Evolutionary conservation across 2,113 vertebrate genomes (phyloP).

Genomic region (Phylloscopus whistleri): DNA sequence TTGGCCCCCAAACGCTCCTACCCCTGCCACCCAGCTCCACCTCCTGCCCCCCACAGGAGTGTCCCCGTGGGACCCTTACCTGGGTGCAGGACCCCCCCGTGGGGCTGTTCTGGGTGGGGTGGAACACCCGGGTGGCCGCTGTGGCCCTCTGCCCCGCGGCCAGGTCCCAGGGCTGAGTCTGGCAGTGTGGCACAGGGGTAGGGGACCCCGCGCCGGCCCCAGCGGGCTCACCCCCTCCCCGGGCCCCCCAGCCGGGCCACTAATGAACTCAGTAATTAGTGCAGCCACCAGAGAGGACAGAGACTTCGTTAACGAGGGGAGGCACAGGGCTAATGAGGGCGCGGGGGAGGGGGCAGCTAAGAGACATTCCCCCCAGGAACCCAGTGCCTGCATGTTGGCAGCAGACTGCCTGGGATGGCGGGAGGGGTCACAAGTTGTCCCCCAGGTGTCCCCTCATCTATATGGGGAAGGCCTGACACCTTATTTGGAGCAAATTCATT

Average conservation of each 20-base stretch:
- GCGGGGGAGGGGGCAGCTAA: neutral
- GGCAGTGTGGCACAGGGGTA: neutral
- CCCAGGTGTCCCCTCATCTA: rapidly evolving
- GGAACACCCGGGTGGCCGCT: rapidly evolving
- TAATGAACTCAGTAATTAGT: conserved; percentile 56
- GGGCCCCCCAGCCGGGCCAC: neutral
- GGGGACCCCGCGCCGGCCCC: neutral
- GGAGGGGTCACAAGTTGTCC: rapidly evolving
- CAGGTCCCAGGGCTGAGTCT: neutral
- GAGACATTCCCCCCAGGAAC: neutral
- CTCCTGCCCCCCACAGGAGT: neutral
- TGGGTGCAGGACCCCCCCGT: neutral
- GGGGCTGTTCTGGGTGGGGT: neutral
- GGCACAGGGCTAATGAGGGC: conserved; percentile 12
- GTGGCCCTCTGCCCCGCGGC: rapidly evolving
- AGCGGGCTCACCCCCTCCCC: neutral
- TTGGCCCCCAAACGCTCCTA: neutral
- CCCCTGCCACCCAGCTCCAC: neutral
- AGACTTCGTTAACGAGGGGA: conserved; percentile 1
- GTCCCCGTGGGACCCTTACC: neutral
- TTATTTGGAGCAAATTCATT: neutral
- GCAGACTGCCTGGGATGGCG: rapidly evolving
- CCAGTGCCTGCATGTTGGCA: neutral
- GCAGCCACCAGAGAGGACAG: neutral
- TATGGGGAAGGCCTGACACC: rapidly evolving